These are phyloP conservation scores for Potamilus streckersoni DNA, from an alignment of 1,140 invertebrate species.

Conservation along the genomic window DNA sequence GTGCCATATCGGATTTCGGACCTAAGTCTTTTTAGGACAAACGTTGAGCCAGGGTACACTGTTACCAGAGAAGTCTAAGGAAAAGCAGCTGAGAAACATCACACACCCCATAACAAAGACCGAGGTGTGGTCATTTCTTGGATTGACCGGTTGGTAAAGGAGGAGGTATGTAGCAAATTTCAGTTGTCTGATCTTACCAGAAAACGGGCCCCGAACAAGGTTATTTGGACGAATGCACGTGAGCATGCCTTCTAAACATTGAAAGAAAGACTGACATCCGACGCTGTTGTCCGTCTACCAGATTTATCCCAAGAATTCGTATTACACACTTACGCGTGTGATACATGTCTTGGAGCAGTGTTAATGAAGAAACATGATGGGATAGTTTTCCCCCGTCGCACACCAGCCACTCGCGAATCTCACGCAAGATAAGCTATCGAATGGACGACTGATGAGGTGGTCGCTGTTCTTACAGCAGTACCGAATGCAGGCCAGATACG, in stretches of 20 bases:
- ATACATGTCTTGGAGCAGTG: constrained; percentile 42
- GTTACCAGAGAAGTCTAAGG: constrained; percentile 9
- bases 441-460: too few species aligned
- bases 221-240: too few species aligned
- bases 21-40: constrained; percentile 32
- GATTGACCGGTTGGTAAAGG: too few species aligned
- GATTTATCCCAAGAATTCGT: not conserved
- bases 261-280: not conserved
- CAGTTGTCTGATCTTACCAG: too few species aligned
- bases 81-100: constrained; percentile 16
- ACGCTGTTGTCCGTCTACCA: constrained; percentile 33
- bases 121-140: constrained; percentile 1
- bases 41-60: constrained; percentile 14
- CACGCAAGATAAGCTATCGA: too few species aligned
- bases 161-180: too few species aligned
- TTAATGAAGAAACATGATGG: constrained; percentile 48
- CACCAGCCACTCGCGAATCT: too few species aligned
- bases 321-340: constrained; percentile 2
- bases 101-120: constrained; percentile 19
- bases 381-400: too few species aligned
- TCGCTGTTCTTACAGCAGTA: too few species aligned
- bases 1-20: constrained; percentile 30
- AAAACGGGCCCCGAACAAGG: too few species aligned
- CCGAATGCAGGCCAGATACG: too few species aligned
- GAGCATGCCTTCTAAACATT: too few species aligned